Conservation (phyloP, 2,888 invertebrate species). For the Digitonthophagus gazella region DNA sequence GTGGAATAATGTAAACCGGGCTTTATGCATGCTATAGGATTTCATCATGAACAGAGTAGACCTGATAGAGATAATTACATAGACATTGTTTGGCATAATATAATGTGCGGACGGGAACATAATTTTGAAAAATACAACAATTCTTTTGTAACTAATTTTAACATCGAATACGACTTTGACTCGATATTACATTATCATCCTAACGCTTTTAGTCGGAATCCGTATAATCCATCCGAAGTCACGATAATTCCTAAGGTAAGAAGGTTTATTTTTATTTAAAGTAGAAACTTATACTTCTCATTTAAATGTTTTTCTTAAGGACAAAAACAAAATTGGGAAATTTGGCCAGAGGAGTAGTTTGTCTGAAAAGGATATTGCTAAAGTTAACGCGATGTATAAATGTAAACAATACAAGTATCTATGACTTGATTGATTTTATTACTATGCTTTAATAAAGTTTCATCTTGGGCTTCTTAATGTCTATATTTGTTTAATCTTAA, state of each 20-base stretch:
- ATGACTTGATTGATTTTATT: too few species aligned
- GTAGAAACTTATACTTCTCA: not conserved
- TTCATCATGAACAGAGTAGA: slow-evolving; percentile 80
- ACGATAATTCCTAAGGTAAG: slow-evolving; percentile 55
- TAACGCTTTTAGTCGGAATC: slow-evolving; percentile 72
- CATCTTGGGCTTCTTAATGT: too few species aligned
- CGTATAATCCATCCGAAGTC: too few species aligned
- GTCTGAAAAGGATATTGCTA: slow-evolving; percentile 69
- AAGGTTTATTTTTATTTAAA: not conserved
- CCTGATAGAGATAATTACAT: slow-evolving; percentile 72
- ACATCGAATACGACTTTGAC: slow-evolving; percentile 73
- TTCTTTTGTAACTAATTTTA: slow-evolving; percentile 61
- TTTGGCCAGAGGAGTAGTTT: slow-evolving; percentile 76
- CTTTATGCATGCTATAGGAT: slow-evolving; percentile 75
- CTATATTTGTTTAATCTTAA: too few species aligned
- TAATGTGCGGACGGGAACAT: slow-evolving; percentile 56
- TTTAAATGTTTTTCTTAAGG: slow-evolving; percentile 22
- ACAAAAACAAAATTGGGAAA: slow-evolving; percentile 45
- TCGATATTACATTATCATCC: slow-evolving; percentile 84
- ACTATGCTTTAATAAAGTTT: too few species aligned
- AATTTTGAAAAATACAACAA: slow-evolving; percentile 70
- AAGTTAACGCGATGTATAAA: slow-evolving; percentile 74
- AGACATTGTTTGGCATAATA: slow-evolving; percentile 65
- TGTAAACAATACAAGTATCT: slow-evolving; percentile 52
- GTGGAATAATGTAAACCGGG: too few species aligned